Evolutionary conservation across 2,888 invertebrate genomes (phyloP).

Genomic region (Thelaira solivaga): DNA sequence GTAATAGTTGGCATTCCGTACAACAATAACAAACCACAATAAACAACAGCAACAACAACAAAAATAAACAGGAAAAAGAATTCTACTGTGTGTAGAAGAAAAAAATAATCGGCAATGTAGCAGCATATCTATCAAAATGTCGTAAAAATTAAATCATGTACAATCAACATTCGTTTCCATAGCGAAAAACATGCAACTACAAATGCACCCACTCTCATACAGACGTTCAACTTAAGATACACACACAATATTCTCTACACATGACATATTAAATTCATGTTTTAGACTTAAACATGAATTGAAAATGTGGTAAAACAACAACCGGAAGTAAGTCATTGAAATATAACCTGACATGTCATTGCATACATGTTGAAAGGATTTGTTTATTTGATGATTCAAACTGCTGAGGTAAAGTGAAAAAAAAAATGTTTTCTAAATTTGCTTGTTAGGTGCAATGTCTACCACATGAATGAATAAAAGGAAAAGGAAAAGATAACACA

Average conservation of each 20-base stretch:
- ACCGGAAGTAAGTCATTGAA: slow-evolving; percentile 59
- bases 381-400: slow-evolving; percentile 41
- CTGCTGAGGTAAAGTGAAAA: slow-evolving; percentile 47
- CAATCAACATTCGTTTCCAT: slow-evolving; percentile 44
- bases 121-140: slow-evolving; percentile 60
- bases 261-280: slow-evolving; percentile 28
- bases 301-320: slow-evolving; percentile 57
- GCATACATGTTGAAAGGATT: slow-evolving; percentile 4
- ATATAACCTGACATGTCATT: slow-evolving; percentile 55
- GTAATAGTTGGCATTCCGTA: slow-evolving; percentile 37
- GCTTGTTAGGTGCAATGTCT: slow-evolving; percentile 27
- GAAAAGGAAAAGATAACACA: background rate
- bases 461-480: background rate
- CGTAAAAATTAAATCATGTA: slow-evolving; percentile 59
- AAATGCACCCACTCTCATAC: background rate
- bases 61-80: background rate
- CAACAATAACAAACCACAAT: background rate
- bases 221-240: background rate
- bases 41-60: background rate
- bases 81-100: background rate
- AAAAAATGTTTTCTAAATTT: slow-evolving; percentile 34
- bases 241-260: background rate
- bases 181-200: background rate
- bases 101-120: slow-evolving; percentile 43
- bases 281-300: slow-evolving; percentile 42